phyloP scores from a whole-genome alignment of 2,797 vertebrate genomes.

The Cyclura pinguis region DNA sequence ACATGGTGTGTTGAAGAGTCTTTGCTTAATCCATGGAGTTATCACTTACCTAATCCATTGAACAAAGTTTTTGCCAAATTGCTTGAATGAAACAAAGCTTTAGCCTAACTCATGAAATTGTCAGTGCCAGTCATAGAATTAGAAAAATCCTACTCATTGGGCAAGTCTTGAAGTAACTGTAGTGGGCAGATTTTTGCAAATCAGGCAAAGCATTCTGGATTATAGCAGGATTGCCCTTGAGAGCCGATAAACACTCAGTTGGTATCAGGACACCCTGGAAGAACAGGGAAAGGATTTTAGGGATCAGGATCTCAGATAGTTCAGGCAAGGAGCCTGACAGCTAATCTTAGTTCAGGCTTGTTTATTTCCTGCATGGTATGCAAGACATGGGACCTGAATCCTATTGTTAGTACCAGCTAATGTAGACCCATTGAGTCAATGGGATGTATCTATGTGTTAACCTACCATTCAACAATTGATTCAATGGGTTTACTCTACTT shows the following conservation, averaged over 20 bases:
- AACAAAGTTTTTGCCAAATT: background rate
- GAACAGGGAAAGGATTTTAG: background rate
- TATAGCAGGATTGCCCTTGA: background rate
- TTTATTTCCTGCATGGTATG: background rate
- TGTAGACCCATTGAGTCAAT: too few relatives aligned
- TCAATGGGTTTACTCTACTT: background rate
- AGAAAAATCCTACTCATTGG: background rate
- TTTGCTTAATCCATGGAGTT: background rate
- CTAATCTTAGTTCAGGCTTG: background rate
- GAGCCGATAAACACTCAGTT: background rate
- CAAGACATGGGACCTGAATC: background rate
- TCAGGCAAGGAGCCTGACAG: background rate
- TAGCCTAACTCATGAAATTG: constrained; percentile 12
- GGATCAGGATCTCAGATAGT: background rate
- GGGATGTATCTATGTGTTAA: too few relatives aligned
- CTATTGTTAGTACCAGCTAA: too few relatives aligned
- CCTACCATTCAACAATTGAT: background rate
- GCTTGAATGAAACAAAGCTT: background rate
- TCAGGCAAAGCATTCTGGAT: background rate
- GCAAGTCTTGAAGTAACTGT: background rate
- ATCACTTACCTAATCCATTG: constrained; percentile 6
- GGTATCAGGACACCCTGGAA: background rate
- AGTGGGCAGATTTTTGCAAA: background rate
- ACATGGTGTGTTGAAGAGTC: background rate
- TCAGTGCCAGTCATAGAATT: background rate